Percentiles rank a stretch among this genome's conserved stretches.
Conservation (phyloP, 2,888 invertebrate genomes). For the Tenodera sinensis region DNA sequence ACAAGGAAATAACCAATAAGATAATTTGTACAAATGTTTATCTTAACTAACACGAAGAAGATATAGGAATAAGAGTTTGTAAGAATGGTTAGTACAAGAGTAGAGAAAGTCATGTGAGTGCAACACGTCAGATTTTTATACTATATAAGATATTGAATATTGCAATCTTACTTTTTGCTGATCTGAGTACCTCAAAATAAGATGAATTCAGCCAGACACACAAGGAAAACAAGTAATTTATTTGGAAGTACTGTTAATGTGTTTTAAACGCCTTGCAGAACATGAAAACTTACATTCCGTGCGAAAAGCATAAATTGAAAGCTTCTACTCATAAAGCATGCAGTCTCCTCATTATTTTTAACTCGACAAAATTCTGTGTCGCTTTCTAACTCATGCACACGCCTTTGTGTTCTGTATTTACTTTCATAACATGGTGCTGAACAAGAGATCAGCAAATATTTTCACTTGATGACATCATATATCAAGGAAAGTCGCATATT, state of each 20-base stretch:
- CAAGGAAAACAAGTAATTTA: too few species aligned
- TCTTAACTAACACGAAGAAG: too few species aligned
- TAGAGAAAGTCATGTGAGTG: too few species aligned
- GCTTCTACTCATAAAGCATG: not conserved
- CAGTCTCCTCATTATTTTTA: not conserved
- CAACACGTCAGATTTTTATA: too few species aligned
- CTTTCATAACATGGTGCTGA: not conserved
- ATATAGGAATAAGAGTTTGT: too few species aligned
- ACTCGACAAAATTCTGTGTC: not conserved
- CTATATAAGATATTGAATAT: too few species aligned
- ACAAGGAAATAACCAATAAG: too few species aligned
- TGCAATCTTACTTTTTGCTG: too few species aligned
- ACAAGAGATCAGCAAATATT: not conserved
- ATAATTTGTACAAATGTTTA: too few species aligned
- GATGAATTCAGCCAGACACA: too few species aligned
- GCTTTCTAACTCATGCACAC: not conserved
- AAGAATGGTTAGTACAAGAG: too few species aligned
- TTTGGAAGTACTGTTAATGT: not conserved
- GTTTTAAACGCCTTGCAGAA: not conserved
- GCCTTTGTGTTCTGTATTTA: not conserved
- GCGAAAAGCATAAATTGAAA: not conserved
- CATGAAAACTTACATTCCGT: not conserved
- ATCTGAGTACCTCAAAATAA: too few species aligned
- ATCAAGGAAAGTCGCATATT: not conserved
- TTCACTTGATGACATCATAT: not conserved